phyloP scores from a whole-genome alignment of 2,888 invertebrate species.

The Zele albiditarsus region DNA sequence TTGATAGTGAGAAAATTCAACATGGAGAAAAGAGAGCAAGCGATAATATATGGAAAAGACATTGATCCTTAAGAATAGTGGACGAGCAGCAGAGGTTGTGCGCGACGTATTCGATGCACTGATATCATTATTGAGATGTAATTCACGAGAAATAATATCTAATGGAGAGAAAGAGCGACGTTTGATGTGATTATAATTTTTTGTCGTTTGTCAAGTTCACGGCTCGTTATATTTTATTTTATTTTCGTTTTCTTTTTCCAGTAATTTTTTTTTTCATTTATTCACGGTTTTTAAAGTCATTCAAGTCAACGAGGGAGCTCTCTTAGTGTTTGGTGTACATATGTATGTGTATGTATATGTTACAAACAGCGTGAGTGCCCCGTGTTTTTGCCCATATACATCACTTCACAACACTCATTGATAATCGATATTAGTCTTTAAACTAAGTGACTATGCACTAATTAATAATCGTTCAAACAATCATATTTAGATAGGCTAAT shows the following conservation, averaged over 20 bases:
- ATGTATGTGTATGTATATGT: constrained; percentile 14
- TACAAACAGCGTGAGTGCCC: constrained; percentile 46
- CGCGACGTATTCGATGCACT: constrained; percentile 41
- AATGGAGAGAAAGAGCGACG: constrained; percentile 38
- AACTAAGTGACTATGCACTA: constrained; percentile 33
- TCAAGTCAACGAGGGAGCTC: constrained; percentile 15
- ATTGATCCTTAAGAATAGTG: constrained; percentile 50
- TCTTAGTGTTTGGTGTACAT: not conserved
- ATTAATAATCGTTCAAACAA: constrained; percentile 47
- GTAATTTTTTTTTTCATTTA: not conserved
- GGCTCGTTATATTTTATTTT: constrained; percentile 12
- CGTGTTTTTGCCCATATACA: not conserved
- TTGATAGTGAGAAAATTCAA: constrained; percentile 6
- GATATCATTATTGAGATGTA: not conserved
- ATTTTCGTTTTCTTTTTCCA: constrained; percentile 9
- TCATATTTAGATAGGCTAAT: constrained; percentile 48
- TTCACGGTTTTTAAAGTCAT: not conserved
- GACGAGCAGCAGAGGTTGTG: constrained; percentile 47
- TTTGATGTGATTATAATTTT: not conserved
- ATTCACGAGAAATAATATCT: not conserved
- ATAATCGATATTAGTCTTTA: constrained; percentile 51
- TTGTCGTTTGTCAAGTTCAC: constrained; percentile 26
- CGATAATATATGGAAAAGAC: constrained; percentile 25
- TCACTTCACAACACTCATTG: constrained; percentile 53
- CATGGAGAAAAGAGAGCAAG: constrained; percentile 35